Percentiles rank a stretch among this genome's conserved stretches.
Evolutionary conservation across 2,888 invertebrate species (phyloP).

Genomic region (Malthinus flaveolus): DNA sequence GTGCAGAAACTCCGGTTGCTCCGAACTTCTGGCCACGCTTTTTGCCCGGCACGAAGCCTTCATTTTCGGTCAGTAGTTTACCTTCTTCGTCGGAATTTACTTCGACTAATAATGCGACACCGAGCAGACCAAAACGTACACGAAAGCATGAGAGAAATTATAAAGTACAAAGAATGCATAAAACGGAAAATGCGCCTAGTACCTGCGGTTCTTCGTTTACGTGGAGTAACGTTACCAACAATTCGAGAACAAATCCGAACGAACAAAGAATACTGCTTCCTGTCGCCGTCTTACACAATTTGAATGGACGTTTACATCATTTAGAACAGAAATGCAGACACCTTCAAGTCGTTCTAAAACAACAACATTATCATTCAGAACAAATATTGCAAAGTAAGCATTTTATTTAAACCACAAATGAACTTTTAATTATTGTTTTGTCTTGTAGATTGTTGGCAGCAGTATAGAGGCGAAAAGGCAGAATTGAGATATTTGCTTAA

Average conservation of each 20-base stretch:
- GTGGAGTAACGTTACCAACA: not conserved
- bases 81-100: conserved; percentile 39
- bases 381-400: conserved; percentile 65
- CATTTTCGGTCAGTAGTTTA: conserved; percentile 32
- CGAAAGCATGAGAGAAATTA: conserved; percentile 49
- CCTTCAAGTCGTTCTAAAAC: conserved; percentile 64
- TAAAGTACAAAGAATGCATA: conserved; percentile 38
- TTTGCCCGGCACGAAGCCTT: conserved; percentile 7
- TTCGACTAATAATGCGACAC: conserved; percentile 41
- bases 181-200: conserved; percentile 39
- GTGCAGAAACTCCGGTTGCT: no score
- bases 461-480: conserved; percentile 60
- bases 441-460: conserved; percentile 59
- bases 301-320: conserved; percentile 50
- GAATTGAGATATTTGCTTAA: conserved; percentile 59
- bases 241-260: conserved; percentile 11
- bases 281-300: conserved; percentile 45
- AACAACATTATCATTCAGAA: conserved; percentile 68
- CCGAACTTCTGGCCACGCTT: not conserved
- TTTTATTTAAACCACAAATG: conserved; percentile 25
- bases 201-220: not conserved
- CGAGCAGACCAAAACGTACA: conserved; percentile 50
- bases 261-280: conserved; percentile 45
- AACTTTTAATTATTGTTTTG: not conserved
- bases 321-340: conserved; percentile 67